Conservation (phyloP, 2,797 vertebrate species). For the Tauraco hartlaubi region DNA sequence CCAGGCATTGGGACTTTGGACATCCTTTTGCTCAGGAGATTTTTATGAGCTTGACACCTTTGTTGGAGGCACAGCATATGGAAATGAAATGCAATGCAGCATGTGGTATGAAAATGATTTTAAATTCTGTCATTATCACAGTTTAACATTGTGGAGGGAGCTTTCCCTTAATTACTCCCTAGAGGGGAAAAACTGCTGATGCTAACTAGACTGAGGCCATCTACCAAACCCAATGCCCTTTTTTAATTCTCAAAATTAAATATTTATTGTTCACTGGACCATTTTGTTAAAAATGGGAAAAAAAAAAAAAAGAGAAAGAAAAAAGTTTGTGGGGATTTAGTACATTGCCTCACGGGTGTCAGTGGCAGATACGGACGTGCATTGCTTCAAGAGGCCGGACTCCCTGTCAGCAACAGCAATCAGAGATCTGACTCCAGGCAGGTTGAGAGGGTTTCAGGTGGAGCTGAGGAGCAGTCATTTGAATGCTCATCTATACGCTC, state of each 20-base stretch:
- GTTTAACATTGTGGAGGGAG: slow-evolving; percentile 41
- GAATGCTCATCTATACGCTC: neutral
- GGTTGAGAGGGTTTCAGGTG: neutral
- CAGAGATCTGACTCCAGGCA: neutral
- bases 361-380: neutral
- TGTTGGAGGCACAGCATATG: slow-evolving; percentile 30
- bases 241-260: slow-evolving; percentile 20
- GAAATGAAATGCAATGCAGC: slow-evolving; percentile 53
- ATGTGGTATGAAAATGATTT: slow-evolving; percentile 35
- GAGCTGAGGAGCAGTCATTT: neutral
- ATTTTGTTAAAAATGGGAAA: neutral
- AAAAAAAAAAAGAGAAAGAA: neutral
- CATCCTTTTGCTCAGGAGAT: slow-evolving; percentile 35
- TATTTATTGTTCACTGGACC: slow-evolving; percentile 2
- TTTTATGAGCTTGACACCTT: slow-evolving; percentile 42
- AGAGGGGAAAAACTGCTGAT: slow-evolving; percentile 46
- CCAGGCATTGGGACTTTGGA: slow-evolving; percentile 39
- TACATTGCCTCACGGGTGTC: neutral
- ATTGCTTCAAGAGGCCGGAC: neutral
- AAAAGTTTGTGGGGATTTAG: neutral
- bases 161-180: slow-evolving; percentile 68
- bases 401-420: neutral
- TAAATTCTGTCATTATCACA: slow-evolving; percentile 45
- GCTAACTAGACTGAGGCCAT: neutral
- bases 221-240: neutral